Base-by-base conservation (phyloP, 2,113 vertebrate genomes). In the Pagrus major region DNA sequence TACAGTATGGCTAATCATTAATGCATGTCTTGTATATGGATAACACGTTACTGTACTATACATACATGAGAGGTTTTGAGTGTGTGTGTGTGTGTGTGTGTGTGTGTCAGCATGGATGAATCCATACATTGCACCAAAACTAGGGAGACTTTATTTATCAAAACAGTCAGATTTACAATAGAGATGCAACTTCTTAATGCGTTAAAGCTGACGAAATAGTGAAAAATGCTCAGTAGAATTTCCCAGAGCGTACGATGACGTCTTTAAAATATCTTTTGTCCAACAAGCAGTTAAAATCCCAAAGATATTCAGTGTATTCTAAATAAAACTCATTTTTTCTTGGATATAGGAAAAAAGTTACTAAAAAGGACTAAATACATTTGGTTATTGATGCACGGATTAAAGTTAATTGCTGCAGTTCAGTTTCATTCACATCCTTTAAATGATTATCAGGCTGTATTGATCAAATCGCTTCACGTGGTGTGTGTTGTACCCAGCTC, bases 1-100 rank as follows among this genome's bases (percentile, higher is more conserved):
- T 56, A n/a, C 52, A 41, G 41, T 11, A 59, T 59, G 35, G 46
- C n/a, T 59, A 60, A 44, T 52, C 27, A 77, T 61, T n/a, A 14
- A 47, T 55, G 35, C n/a, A 46, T 59, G 1, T 54, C 2, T 31
- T 10, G 10, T 18, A 23, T 23, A 39, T 60, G n/a, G 27, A 66
- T 29, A 51, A 65, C 16, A 20, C 20, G 31, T 37, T 20, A 51
- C 11, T 76, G 49, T 2, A 9, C 14, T 9, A 27, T 23, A 41
- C 5, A 5, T 18, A 35, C 20, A 44, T 9, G 0, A 2, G 15
- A n/a, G 33, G 2, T 31, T 52, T 33, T 46, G 14, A 23, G 27
- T 27, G 14, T n/a, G n/a, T n/a, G n/a, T n/a, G n/a, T n/a, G n/a
- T n/a, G n/a, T n/a, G n/a, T n/a, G n/a, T n/a, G n/a, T n/a, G n/a